These are phyloP conservation scores for Pempheris klunzingeri DNA, from an alignment of 2,797 vertebrate species.

Conservation along the genomic window DNA sequence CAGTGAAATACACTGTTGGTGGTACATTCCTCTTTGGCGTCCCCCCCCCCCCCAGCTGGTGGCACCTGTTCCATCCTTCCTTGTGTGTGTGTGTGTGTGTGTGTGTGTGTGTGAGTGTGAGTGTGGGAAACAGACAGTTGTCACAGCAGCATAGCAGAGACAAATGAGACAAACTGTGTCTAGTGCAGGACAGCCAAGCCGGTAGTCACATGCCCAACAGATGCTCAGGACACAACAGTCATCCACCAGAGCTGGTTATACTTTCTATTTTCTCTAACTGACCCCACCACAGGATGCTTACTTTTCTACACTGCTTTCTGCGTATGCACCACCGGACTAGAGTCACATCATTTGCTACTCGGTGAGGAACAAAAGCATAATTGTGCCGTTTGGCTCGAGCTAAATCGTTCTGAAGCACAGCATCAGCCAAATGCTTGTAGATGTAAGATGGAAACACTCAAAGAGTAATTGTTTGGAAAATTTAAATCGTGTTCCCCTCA, in stretches of 20 bases:
- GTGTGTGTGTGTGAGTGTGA: not conserved
- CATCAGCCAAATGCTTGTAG: not conserved
- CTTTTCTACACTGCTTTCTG: not conserved
- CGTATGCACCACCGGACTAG: not conserved
- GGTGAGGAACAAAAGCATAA: not conserved
- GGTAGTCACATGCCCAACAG: slow-evolving; percentile 22
- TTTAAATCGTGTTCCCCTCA: not conserved
- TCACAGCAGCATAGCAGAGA: not conserved
- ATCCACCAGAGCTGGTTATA: not conserved
- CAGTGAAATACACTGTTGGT: too few relatives aligned
- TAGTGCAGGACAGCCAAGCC: not conserved
- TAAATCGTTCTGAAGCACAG: not conserved
- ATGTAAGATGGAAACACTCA: not conserved
- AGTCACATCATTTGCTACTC: not conserved
- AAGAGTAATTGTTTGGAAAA: not conserved
- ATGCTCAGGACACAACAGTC: slow-evolving; percentile 19
- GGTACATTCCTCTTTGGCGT: too few relatives aligned
- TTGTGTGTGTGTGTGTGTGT: too few relatives aligned
- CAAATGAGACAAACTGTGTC: slow-evolving; percentile 4
- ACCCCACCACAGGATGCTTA: not conserved
- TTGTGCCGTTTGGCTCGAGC: not conserved
- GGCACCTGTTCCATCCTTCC: too few relatives aligned
- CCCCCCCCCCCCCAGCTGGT: too few relatives aligned
- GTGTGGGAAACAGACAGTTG: not conserved
- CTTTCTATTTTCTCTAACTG: not conserved